These are phyloP conservation scores for Temnothorax unifasciatus DNA, from an alignment of 2,888 invertebrate genomes.

Conservation along the genomic window DNA sequence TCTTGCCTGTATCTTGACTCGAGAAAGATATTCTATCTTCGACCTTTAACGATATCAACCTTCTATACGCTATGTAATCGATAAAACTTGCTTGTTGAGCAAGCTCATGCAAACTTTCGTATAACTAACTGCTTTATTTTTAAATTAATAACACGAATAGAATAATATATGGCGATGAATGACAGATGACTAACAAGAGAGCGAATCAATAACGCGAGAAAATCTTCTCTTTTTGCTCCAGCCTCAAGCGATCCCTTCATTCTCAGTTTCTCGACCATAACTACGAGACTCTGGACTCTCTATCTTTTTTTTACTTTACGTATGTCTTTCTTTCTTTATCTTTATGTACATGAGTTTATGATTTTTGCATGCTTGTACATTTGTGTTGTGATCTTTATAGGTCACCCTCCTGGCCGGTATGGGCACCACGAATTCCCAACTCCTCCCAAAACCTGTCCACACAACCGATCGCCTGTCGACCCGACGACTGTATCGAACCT, in stretches of 20 bases:
- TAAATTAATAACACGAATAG: slow-evolving; percentile 24
- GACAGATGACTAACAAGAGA: slow-evolving; percentile 18
- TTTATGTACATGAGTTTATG: slow-evolving; percentile 72
- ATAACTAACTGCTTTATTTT: slow-evolving; percentile 12
- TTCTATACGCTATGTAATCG: not conserved
- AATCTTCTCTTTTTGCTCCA: slow-evolving; percentile 42
- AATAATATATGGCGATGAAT: not conserved
- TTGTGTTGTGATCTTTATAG: slow-evolving; percentile 87
- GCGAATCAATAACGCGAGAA: slow-evolving; percentile 42
- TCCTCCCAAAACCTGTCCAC: slow-evolving; percentile 80
- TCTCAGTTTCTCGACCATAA: slow-evolving; percentile 27
- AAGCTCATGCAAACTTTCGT: not conserved
- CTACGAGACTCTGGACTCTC: slow-evolving; percentile 70
- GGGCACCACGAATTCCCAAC: slow-evolving; percentile 86
- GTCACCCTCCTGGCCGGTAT: slow-evolving; percentile 89
- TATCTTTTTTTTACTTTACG: slow-evolving; percentile 49
- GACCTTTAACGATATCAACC: slow-evolving; percentile 32
- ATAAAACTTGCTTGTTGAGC: slow-evolving; percentile 27
- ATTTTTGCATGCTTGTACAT: slow-evolving; percentile 86
- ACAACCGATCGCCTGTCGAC: slow-evolving; percentile 58
- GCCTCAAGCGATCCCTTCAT: slow-evolving; percentile 33
- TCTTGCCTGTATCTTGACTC: slow-evolving; percentile 18
- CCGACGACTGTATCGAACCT: slow-evolving; percentile 67
- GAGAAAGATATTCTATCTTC: not conserved
- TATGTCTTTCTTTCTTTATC: slow-evolving; percentile 45